A percentile compares a stretch with the other conserved stretches of the same genome.
phyloP scores from a whole-genome alignment of 2,113 vertebrate genomes.

The Eurystomus gularis region DNA sequence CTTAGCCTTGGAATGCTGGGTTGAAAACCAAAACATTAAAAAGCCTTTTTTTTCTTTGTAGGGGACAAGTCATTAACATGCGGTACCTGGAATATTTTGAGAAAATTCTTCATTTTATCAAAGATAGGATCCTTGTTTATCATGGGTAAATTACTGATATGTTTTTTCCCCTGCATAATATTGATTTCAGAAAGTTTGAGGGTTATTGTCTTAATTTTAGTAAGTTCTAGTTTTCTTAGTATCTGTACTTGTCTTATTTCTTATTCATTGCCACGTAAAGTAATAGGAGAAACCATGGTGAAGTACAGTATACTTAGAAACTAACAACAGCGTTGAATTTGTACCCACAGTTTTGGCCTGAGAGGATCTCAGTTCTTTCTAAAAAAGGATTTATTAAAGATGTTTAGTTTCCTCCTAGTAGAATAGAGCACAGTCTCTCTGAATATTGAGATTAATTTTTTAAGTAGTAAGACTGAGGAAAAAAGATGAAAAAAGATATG shows the following conservation, averaged over 20 bases:
- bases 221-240: neutral
- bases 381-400: neutral
- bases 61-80: slow-evolving; percentile 97
- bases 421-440: neutral
- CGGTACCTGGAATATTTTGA: slow-evolving; percentile 95
- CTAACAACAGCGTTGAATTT: neutral
- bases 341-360: neutral
- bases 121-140: slow-evolving; percentile 96
- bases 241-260: neutral
- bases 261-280: neutral
- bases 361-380: neutral
- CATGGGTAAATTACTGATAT: slow-evolving; percentile 82
- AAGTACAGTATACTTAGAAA: neutral
- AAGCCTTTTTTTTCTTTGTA: slow-evolving; percentile 45
- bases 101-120: slow-evolving; percentile 96
- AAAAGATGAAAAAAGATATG: neutral
- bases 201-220: neutral
- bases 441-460: neutral
- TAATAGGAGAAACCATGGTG: neutral
- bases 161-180: neutral
- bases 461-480: neutral
- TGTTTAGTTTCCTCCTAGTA: neutral
- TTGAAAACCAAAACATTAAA: neutral
- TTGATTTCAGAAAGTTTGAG: neutral
- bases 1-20: neutral